phyloP scores from a whole-genome alignment of 92 coral and sea anemone genomes.

The Muricea muricata region DNA sequence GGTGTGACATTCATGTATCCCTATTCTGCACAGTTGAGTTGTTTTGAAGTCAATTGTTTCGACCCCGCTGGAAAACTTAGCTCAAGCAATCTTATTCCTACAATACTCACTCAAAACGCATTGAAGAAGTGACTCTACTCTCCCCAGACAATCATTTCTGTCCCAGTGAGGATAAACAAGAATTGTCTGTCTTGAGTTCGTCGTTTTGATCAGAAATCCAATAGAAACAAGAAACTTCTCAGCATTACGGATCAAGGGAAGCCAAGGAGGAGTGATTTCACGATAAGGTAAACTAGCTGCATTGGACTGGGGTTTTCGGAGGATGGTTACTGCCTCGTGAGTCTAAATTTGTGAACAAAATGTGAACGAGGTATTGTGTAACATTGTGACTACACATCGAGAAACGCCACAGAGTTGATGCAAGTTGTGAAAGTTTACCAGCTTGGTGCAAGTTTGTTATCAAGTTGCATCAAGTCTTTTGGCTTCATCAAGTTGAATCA shows the following conservation, averaged over 20 bases:
- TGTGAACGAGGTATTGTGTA: neutral
- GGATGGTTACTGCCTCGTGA: conserved; percentile 1
- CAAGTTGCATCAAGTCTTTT: too few species aligned
- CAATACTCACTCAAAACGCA: conserved; percentile 7
- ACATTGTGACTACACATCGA: too few species aligned
- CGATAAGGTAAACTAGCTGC: conserved; percentile 14
- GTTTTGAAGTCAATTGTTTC: too few species aligned
- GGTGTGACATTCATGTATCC: too few species aligned
- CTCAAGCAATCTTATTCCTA: too few species aligned
- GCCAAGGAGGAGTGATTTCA: conserved; percentile 18
- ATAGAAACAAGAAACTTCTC: conserved; percentile 14
- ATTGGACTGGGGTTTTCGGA: neutral
- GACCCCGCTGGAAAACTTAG: too few species aligned
- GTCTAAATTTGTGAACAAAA: neutral
- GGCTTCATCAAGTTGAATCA: too few species aligned
- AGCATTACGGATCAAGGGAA: neutral
- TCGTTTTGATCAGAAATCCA: conserved; percentile 28
- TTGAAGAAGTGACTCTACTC: conserved; percentile 6
- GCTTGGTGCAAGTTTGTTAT: too few species aligned
- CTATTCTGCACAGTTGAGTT: too few species aligned
- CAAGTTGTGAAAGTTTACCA: too few species aligned
- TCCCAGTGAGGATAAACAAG: conserved; percentile 42
- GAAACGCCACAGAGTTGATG: too few species aligned
- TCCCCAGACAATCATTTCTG: conserved; percentile 12
- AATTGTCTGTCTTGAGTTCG: conserved; percentile 2